phyloP scores from a whole-genome alignment of 1,140 invertebrate genomes.

The Linepithema humile region DNA sequence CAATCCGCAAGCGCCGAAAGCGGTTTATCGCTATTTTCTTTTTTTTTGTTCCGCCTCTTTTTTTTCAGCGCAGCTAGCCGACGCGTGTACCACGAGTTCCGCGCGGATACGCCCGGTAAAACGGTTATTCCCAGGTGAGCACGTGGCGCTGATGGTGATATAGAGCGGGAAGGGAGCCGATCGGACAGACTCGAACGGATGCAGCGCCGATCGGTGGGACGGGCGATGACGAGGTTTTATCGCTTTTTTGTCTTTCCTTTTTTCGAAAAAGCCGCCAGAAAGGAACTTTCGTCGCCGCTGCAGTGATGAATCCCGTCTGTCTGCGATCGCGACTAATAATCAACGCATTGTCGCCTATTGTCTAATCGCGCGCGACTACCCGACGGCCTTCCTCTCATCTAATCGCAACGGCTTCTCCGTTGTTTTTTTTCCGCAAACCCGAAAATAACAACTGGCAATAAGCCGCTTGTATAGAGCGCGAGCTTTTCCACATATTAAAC shows the following conservation, averaged over 20 bases:
- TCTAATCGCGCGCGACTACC: neutral
- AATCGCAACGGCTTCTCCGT: conserved; percentile 46
- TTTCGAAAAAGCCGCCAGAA: conserved; percentile 47
- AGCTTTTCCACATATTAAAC: conserved; percentile 80
- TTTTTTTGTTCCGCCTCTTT: conserved; percentile 13
- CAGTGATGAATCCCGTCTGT: conserved; percentile 8
- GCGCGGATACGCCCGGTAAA: conserved; percentile 68
- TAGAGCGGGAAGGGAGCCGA: conserved; percentile 15
- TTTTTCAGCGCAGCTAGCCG: conserved; percentile 54
- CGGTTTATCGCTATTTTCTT: conserved; percentile 68
- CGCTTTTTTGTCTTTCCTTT: neutral
- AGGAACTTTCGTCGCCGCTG: conserved; percentile 20
- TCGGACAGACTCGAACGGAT: conserved; percentile 47
- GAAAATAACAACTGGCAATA: conserved; percentile 80
- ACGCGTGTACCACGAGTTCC: conserved; percentile 63
- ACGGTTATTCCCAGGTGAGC: conserved; percentile 70
- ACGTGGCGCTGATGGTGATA: conserved; percentile 67
- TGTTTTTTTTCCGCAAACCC: conserved; percentile 64
- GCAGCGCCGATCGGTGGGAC: conserved; percentile 28
- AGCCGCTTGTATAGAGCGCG: conserved; percentile 72
- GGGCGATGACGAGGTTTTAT: conserved; percentile 28
- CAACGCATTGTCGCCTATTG: neutral
- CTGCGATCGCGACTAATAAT: conserved; percentile 31
- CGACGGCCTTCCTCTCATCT: neutral
- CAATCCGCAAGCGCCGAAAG: conserved; percentile 72